phyloP scores from a whole-genome alignment of 2,113 vertebrate species.

The Riparia riparia region DNA sequence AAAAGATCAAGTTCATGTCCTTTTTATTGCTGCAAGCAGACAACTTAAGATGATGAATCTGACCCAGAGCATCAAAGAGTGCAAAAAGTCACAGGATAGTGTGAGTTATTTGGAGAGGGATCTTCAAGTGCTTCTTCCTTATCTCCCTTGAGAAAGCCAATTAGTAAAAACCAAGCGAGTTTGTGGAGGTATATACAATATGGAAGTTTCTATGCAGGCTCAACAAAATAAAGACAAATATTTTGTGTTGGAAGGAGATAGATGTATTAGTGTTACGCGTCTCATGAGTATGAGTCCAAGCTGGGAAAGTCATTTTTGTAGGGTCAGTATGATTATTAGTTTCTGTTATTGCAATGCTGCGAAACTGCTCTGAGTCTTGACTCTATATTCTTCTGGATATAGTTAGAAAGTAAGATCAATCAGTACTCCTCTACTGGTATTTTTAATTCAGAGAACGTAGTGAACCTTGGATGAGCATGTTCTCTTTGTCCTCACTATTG shows the following conservation, averaged over 20 bases:
- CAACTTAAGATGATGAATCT: neutral
- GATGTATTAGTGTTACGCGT: neutral
- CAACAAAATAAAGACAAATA: neutral
- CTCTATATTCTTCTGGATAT: neutral
- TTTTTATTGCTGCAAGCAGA: slow-evolving; percentile 10
- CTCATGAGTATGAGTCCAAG: neutral
- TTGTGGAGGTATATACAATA: neutral
- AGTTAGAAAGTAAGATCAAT: neutral
- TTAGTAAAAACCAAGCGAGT: neutral
- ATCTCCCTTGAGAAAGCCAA: neutral
- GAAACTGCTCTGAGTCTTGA: neutral
- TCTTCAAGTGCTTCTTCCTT: neutral
- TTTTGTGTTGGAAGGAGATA: neutral
- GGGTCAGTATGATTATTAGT: neutral
- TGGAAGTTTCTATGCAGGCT: neutral
- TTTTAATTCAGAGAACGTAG: neutral
- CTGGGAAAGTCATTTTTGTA: neutral
- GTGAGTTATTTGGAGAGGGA: neutral
- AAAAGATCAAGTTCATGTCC: neutral
- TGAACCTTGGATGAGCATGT: neutral
- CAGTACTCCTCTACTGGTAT: neutral
- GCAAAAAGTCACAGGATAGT: neutral
- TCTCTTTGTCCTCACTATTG: neutral
- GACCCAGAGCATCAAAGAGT: neutral
- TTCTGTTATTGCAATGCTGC: neutral